Conservation (phyloP, 1,140 invertebrate species). For the Hesperophylax magnus region DNA sequence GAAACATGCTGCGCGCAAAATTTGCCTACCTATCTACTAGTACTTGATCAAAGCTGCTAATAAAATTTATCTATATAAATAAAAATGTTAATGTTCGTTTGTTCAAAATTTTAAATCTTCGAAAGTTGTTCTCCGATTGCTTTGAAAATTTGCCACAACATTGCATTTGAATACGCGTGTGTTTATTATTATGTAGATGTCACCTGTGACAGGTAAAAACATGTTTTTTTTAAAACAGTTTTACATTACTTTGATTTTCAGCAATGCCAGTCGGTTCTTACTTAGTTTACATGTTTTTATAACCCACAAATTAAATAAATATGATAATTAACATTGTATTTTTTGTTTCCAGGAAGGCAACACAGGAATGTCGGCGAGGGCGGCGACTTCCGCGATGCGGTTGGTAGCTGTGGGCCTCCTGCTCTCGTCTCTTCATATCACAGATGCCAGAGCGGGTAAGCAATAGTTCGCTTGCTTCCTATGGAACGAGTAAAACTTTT, state of each 20-base stretch:
- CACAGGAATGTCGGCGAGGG: conserved; percentile 49
- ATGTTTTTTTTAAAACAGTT: not conserved
- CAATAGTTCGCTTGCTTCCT: conserved; percentile 13
- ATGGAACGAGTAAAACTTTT: too few species aligned
- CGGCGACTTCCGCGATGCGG: conserved; percentile 50
- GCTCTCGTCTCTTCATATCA: conserved; percentile 48
- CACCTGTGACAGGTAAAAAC: too few species aligned
- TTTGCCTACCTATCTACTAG: not conserved
- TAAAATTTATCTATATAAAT: too few species aligned
- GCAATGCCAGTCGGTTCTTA: not conserved
- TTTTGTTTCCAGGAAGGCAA: conserved; percentile 50
- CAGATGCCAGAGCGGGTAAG: conserved; percentile 53
- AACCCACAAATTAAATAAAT: not conserved
- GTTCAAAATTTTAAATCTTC: too few species aligned
- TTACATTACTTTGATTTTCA: not conserved
- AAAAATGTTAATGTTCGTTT: too few species aligned
- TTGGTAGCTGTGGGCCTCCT: conserved; percentile 42
- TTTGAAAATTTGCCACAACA: too few species aligned
- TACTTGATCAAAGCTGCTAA: conserved; percentile 13
- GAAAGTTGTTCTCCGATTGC: too few species aligned
- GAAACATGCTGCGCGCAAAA: not conserved
- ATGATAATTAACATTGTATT: conserved; percentile 12
- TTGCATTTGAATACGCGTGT: too few species aligned
- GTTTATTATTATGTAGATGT: too few species aligned
- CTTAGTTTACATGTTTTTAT: not conserved